Evolutionary conservation across 1,140 invertebrate species (phyloP).

Genomic region (Aphaenogaster ashmeadi): DNA sequence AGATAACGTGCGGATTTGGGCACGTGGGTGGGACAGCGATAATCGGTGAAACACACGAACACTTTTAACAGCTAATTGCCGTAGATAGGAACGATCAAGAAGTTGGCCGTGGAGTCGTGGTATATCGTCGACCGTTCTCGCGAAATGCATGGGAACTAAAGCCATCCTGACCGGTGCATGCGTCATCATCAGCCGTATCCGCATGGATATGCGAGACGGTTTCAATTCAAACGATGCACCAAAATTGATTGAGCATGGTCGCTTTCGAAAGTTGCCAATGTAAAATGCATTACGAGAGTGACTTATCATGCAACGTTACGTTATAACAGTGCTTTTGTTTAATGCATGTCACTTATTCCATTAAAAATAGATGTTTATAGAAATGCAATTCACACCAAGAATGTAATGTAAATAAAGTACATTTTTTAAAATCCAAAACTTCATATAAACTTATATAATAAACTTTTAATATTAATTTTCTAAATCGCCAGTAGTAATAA

Average conservation of each 20-base stretch:
- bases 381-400: neutral
- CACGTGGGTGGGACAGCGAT: slow-evolving; percentile 79
- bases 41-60: slow-evolving; percentile 82
- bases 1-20: slow-evolving; percentile 76
- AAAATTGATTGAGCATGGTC: slow-evolving; percentile 43
- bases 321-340: slow-evolving; percentile 8
- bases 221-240: slow-evolving; percentile 40
- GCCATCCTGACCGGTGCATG: slow-evolving; percentile 70
- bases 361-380: neutral
- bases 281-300: slow-evolving; percentile 1
- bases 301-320: slow-evolving; percentile 25
- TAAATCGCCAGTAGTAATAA: too few relatives aligned
- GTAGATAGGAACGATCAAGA: slow-evolving; percentile 76
- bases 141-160: slow-evolving; percentile 82
- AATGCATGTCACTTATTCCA: neutral
- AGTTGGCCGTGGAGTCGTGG: slow-evolving; percentile 69
- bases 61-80: slow-evolving; percentile 85
- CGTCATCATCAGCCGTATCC: slow-evolving; percentile 61
- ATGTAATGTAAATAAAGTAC: neutral
- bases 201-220: slow-evolving; percentile 58
- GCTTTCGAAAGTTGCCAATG: slow-evolving; percentile 41
- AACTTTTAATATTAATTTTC: too few relatives aligned
- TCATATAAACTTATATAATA: neutral
- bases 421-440: neutral
- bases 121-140: slow-evolving; percentile 72